phyloP scores from a whole-genome alignment of 2,797 vertebrate species.

The Salarias fasciatus region DNA sequence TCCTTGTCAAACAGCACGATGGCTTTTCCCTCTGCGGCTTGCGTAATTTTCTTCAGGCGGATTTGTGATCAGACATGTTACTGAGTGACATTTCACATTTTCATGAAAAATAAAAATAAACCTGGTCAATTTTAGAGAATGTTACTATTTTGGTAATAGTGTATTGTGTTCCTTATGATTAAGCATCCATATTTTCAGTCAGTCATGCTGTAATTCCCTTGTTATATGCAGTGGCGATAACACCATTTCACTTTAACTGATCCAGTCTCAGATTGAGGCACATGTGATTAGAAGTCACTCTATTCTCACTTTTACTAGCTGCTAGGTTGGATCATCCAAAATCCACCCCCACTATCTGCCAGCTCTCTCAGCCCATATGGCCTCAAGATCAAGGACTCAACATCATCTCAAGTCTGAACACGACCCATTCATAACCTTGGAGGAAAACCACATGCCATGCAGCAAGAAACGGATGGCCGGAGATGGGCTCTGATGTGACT shows the following conservation, averaged over 20 bases:
- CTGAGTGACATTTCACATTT: too few relatives aligned
- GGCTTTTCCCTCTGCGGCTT: slow-evolving; percentile 16
- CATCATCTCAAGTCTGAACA: slow-evolving; percentile 47
- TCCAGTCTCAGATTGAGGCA: not conserved
- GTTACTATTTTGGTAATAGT: too few relatives aligned
- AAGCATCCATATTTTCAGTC: too few relatives aligned
- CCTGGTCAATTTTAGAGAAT: too few relatives aligned
- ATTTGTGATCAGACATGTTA: too few relatives aligned
- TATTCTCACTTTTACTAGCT: slow-evolving; percentile 7
- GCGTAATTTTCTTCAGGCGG: too few relatives aligned
- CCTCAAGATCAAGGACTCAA: slow-evolving; percentile 47
- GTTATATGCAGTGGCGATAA: too few relatives aligned
- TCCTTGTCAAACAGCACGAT: slow-evolving; percentile 21
- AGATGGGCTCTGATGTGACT: slow-evolving; percentile 31
- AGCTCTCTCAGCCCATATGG: slow-evolving; percentile 17
- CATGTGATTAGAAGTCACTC: slow-evolving; percentile 17
- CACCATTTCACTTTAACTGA: too few relatives aligned
- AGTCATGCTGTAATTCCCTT: too few relatives aligned
- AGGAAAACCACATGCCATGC: slow-evolving; percentile 38
- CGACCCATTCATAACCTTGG: slow-evolving; percentile 45
- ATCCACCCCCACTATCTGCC: not conserved
- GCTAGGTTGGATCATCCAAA: not conserved
- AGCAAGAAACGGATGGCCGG: slow-evolving; percentile 27
- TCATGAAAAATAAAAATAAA: too few relatives aligned
- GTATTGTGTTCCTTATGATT: too few relatives aligned